phyloP scores from a whole-genome alignment of 2,797 vertebrate species.

The Pipistrellus kuhlii region DNA sequence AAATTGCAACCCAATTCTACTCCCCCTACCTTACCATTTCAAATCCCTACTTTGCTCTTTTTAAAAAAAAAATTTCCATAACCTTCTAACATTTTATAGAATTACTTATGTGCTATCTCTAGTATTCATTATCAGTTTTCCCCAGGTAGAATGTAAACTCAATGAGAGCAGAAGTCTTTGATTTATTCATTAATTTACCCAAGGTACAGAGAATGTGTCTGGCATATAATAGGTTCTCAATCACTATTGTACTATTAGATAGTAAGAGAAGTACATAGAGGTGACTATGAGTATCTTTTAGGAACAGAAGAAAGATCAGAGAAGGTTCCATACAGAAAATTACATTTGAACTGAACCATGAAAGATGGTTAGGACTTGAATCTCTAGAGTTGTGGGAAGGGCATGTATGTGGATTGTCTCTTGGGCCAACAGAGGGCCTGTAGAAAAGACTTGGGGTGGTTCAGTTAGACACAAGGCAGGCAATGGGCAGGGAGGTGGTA shows the following conservation, averaged over 20 bases:
- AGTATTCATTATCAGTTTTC: background rate
- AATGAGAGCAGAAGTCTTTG: background rate
- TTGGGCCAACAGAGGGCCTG: background rate
- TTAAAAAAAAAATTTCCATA: background rate
- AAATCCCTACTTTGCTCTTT: background rate
- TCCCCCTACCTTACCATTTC: background rate
- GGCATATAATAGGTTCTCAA: background rate
- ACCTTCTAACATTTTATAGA: background rate
- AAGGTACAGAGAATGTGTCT: background rate
- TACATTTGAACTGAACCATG: background rate
- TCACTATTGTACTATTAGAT: background rate
- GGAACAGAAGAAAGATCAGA: too few relatives aligned
- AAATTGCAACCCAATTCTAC: background rate
- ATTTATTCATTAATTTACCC: background rate
- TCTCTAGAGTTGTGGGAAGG: background rate
- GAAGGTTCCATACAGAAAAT: background rate
- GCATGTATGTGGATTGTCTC: background rate
- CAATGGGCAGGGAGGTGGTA: rapidly evolving
- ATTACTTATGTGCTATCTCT: background rate
- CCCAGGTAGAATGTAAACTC: background rate
- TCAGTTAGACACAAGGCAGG: background rate
- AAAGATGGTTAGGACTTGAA: background rate
- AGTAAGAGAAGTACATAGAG: background rate
- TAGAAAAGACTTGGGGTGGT: background rate
- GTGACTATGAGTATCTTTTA: background rate